Evolutionary conservation across 2,113 vertebrate species (phyloP).

Genomic region (Xyrauchen texanus): DNA sequence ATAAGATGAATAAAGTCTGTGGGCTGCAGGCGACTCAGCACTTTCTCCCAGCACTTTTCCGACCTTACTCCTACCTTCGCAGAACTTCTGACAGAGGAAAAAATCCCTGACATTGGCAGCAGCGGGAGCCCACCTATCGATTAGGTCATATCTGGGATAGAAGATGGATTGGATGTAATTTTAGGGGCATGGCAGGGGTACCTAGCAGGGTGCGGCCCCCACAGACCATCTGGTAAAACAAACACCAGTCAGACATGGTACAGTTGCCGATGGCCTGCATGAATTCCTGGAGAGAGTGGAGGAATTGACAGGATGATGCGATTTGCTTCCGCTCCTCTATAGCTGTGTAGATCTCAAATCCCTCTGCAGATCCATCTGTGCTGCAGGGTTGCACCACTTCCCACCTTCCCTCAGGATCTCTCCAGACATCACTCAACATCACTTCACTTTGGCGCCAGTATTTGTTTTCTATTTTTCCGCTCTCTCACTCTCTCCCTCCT

Average conservation of each 20-base stretch:
- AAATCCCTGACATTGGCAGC: slow-evolving; percentile 67
- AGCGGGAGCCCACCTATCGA: slow-evolving; percentile 63
- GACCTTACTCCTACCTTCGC: slow-evolving; percentile 52
- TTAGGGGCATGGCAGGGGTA: slow-evolving; percentile 17
- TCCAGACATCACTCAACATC: slow-evolving; percentile 29
- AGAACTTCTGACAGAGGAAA: slow-evolving; percentile 61
- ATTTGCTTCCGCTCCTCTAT: neutral
- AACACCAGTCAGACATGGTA: neutral
- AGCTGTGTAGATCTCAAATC: slow-evolving; percentile 12
- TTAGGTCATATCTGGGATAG: slow-evolving; percentile 56
- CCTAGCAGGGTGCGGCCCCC: slow-evolving; percentile 31
- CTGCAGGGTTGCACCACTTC: slow-evolving; percentile 39
- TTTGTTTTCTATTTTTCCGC: slow-evolving; percentile 10
- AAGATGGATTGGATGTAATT: slow-evolving; percentile 54
- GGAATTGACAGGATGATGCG: neutral
- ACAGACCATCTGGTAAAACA: neutral
- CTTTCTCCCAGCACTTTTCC: slow-evolving; percentile 55
- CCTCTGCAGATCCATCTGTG: slow-evolving; percentile 32
- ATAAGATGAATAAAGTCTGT: slow-evolving; percentile 64
- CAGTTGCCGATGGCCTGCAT: neutral
- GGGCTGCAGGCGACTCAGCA: slow-evolving; percentile 63
- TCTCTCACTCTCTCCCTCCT: neutral
- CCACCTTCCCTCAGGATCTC: slow-evolving; percentile 43
- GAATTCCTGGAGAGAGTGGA: neutral
- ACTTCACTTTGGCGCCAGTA: slow-evolving; percentile 33